These are phyloP conservation scores for Coreoperca whiteheadi DNA, from an alignment of 2,113 vertebrate genomes.

Conservation along the genomic window DNA sequence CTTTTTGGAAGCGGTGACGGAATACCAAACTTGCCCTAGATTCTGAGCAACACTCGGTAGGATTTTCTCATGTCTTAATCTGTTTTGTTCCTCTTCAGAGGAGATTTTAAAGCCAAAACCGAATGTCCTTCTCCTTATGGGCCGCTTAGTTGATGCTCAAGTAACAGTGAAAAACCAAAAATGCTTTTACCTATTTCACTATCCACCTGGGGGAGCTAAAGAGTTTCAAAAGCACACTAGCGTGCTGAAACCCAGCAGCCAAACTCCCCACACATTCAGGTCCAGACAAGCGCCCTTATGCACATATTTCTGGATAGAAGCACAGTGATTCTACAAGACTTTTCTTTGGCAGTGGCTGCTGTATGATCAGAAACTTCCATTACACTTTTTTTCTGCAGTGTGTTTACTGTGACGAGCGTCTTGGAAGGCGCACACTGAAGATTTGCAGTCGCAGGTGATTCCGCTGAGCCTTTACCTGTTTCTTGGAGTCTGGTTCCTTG, in stretches of 20 bases:
- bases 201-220: constrained; percentile 40
- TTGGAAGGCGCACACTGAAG: not conserved
- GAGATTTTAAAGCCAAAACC: not conserved
- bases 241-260: not conserved
- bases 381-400: not conserved
- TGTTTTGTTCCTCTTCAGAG: not conserved
- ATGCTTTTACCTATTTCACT: not conserved
- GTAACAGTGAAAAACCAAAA: not conserved
- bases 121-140: not conserved
- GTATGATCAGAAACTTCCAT: constrained; percentile 38
- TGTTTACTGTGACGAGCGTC: not conserved
- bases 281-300: constrained; percentile 30
- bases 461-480: constrained; percentile 59
- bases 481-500: constrained; percentile 17
- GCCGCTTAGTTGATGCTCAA: not conserved
- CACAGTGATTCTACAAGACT: not conserved
- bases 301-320: constrained; percentile 32
- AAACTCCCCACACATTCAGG: constrained; percentile 21
- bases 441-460: not conserved
- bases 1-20: too few species aligned
- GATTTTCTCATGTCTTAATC: not conserved
- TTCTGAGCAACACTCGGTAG: not conserved
- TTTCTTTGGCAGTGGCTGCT: constrained; percentile 41
- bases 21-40: not conserved
- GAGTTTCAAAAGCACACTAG: not conserved